Conservation (phyloP, 2,797 vertebrate species). For the Lepus townsendii region DNA sequence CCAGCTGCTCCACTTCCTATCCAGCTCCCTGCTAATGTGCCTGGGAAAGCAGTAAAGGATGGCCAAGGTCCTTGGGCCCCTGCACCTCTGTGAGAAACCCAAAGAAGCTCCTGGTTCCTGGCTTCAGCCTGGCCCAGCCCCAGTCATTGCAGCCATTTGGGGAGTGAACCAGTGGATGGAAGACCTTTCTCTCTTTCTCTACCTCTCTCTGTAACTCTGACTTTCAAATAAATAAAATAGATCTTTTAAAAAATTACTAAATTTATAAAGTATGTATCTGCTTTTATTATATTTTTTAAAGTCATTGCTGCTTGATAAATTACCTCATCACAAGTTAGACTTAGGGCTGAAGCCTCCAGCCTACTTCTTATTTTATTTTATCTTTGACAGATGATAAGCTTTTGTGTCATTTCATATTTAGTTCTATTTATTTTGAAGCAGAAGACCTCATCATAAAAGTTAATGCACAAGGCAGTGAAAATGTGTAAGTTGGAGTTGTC, state of each 20-base stretch:
- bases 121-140: too few species aligned
- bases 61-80: too few species aligned
- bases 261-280: background rate
- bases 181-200: too few species aligned
- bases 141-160: too few species aligned
- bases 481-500: background rate
- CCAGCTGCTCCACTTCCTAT: too few species aligned
- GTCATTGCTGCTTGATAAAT: constrained; percentile 35
- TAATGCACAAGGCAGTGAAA: constrained; percentile 8
- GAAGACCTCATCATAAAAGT: background rate
- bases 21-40: too few species aligned
- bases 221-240: constrained; percentile 1
- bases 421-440: constrained; percentile 51
- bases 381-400: background rate
- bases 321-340: background rate
- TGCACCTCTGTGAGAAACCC: too few species aligned
- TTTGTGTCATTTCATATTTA: constrained; percentile 2
- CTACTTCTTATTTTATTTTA: constrained; percentile 33
- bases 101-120: too few species aligned
- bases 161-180: too few species aligned
- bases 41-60: too few species aligned
- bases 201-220: too few species aligned
- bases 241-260: background rate
- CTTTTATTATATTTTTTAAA: background rate
- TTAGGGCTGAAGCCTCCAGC: background rate